Evolutionary conservation across 2,888 invertebrate genomes (phyloP).

Genomic region (Microdon myrmicae): DNA sequence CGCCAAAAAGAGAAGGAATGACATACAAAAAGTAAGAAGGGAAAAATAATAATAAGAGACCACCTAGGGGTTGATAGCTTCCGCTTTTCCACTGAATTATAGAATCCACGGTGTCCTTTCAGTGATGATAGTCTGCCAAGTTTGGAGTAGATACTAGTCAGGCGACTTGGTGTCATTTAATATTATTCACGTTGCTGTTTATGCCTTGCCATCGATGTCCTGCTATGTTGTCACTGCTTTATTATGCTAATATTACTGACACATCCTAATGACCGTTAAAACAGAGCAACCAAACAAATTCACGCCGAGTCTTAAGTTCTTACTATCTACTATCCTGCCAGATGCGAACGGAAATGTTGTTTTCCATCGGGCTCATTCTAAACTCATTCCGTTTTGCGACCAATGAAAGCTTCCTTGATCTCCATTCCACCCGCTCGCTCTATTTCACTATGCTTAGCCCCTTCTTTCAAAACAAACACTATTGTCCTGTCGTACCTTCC

Average conservation of each 20-base stretch:
- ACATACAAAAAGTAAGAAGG: no score
- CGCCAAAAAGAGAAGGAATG: conserved; percentile 11
- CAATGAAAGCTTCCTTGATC: conserved; percentile 28
- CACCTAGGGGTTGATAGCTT: conserved; percentile 31
- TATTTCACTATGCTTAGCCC: no score
- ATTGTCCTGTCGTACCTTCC: conserved; percentile 42
- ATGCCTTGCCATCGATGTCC: conserved; percentile 52
- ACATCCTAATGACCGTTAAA: conserved; percentile 51
- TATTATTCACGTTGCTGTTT: conserved; percentile 51
- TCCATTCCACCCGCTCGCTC: no score
- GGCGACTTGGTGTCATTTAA: conserved; percentile 47
- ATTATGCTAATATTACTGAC: conserved; percentile 54
- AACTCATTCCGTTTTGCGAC: conserved; percentile 17
- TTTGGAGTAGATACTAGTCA: conserved; percentile 44
- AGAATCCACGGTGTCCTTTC: conserved; percentile 8
- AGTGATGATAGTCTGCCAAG: conserved; percentile 30
- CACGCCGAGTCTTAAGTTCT: conserved; percentile 19
- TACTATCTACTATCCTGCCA: conserved; percentile 21
- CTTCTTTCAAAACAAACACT: no score
- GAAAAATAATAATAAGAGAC: conserved; percentile 8
- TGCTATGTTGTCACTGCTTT: conserved; percentile 52
- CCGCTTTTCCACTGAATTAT: conserved; percentile 26
- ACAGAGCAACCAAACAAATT: conserved; percentile 41
- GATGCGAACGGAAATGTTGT: conserved; percentile 51
- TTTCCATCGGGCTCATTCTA: conserved; percentile 24